Evolutionary conservation across 1,140 invertebrate species (phyloP).

Genomic region (Spodoptera frugiperda): DNA sequence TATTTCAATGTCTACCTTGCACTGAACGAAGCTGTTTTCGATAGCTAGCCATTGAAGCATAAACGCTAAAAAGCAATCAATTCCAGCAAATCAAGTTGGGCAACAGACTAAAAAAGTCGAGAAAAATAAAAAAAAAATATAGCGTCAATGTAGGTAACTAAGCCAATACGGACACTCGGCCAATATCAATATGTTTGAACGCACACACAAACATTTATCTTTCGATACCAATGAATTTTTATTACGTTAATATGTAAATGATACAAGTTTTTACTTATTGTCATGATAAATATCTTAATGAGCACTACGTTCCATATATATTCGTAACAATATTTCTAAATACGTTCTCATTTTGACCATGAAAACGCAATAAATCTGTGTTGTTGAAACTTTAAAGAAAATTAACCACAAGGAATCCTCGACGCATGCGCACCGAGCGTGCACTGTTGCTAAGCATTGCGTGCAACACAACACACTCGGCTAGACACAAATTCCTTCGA

Average conservation of each 20-base stretch:
- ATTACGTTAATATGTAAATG: conserved; percentile 32
- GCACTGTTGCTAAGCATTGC: conserved; percentile 41
- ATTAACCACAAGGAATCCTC: conserved; percentile 41
- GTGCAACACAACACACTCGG: conserved; percentile 30
- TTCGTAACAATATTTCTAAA: conserved; percentile 7
- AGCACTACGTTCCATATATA: background rate
- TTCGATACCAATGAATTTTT: conserved; percentile 16
- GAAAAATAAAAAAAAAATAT: background rate
- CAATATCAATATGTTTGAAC: conserved; percentile 20
- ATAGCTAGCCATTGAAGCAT: background rate
- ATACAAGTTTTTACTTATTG: conserved; percentile 24
- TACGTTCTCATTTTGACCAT: conserved; percentile 34
- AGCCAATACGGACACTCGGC: background rate
- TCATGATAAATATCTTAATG: conserved; percentile 7
- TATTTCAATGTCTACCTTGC: background rate
- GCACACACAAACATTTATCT: conserved; percentile 22
- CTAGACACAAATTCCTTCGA: conserved; percentile 33
- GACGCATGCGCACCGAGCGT: conserved; percentile 21
- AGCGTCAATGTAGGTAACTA: conserved; percentile 14
- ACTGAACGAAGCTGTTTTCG: too few relatives aligned
- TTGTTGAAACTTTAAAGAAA: conserved; percentile 47
- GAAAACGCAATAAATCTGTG: conserved; percentile 24
- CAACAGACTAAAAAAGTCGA: conserved; percentile 10
- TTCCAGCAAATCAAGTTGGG: background rate
- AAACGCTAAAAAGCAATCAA: background rate